Evolutionary conservation across 1,140 invertebrate genomes (phyloP).

Genomic region (Trichonephila clavipes): DNA sequence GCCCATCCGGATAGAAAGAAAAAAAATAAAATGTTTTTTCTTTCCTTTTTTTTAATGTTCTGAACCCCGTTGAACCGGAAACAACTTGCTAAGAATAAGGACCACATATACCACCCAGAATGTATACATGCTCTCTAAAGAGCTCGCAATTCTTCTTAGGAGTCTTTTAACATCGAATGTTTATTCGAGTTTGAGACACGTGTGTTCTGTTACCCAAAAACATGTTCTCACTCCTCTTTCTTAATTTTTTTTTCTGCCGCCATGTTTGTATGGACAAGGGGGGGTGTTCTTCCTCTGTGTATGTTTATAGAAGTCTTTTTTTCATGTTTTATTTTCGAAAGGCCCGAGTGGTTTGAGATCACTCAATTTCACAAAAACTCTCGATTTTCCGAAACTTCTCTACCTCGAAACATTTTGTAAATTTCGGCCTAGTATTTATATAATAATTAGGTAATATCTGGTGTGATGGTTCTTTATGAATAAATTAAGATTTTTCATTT

Average conservation of each 20-base stretch:
- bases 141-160: background rate
- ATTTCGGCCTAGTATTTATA: too few species aligned
- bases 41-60: background rate
- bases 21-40: background rate
- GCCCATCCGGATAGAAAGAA: background rate
- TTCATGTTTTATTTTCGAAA: background rate
- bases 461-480: too few species aligned
- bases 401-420: too few species aligned
- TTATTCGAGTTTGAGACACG: slow-evolving; percentile 6
- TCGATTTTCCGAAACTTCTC: too few species aligned
- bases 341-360: background rate
- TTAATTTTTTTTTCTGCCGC: background rate
- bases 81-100: slow-evolving; percentile 12
- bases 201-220: background rate
- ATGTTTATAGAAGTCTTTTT: background rate
- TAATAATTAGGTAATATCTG: too few species aligned
- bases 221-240: background rate
- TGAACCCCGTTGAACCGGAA: slow-evolving; percentile 15
- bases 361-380: too few species aligned
- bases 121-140: background rate
- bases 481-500: too few species aligned
- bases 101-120: slow-evolving; percentile 13
- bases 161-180: slow-evolving; percentile 31
- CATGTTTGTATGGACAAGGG: background rate
- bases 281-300: background rate